phyloP scores from a whole-genome alignment of 2,113 vertebrate species.

The Andinoacara biseriatus region DNA sequence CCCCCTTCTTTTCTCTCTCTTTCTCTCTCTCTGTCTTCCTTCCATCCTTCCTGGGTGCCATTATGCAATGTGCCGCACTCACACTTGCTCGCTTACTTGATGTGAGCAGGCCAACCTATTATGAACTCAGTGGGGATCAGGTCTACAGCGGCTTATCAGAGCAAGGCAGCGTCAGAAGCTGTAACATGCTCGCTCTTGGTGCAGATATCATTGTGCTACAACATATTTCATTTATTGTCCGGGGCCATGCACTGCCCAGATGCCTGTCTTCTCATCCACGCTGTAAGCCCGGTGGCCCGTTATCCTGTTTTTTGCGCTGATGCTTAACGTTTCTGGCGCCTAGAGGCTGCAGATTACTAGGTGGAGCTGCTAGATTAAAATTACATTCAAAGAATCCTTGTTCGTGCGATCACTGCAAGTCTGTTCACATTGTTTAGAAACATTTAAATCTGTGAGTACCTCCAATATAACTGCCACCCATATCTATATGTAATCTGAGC shows the following conservation, averaged over 20 bases:
- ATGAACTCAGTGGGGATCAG: conserved; percentile 62
- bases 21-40: background rate
- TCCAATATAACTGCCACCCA: background rate
- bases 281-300: conserved; percentile 3
- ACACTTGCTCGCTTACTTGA: conserved; percentile 33
- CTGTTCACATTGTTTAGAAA: background rate
- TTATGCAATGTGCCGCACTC: conserved; percentile 55
- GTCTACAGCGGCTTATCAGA: conserved; percentile 65
- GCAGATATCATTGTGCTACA: conserved; percentile 49
- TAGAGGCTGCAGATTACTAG: conserved; percentile 41
- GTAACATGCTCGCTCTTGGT: conserved; percentile 20
- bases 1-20: background rate
- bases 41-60: conserved; percentile 10
- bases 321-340: conserved; percentile 34
- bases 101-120: conserved; percentile 61
- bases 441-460: background rate
- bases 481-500: background rate
- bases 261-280: conserved; percentile 35
- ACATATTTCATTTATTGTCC: conserved; percentile 58
- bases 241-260: conserved; percentile 16
- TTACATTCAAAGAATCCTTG: background rate
- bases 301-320: conserved; percentile 52
- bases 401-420: background rate
- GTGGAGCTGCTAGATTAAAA: conserved; percentile 28
- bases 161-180: conserved; percentile 51